Evolutionary conservation across 2,113 vertebrate species (phyloP).

Genomic region (Xyrauchen texanus): DNA sequence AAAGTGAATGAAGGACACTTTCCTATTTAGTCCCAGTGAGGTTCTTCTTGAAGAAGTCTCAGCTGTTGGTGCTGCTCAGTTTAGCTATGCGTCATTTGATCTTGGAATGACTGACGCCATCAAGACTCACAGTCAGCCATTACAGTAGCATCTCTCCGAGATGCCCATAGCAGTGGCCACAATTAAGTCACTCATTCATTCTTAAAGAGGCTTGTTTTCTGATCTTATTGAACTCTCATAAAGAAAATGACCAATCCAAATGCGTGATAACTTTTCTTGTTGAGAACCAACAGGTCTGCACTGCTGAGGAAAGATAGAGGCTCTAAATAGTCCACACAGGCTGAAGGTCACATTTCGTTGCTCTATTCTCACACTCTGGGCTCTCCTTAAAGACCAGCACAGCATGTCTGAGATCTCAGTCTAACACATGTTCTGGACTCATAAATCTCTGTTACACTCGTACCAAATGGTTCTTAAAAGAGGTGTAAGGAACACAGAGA

Average conservation of each 20-base stretch:
- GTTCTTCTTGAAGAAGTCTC: conserved; percentile 70
- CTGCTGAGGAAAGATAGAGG: conserved; percentile 48
- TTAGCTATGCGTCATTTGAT: conserved; percentile 83
- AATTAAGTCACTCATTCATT: background rate
- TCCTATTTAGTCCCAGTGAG: conserved; percentile 52
- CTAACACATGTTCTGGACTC: conserved; percentile 34
- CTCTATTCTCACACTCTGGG: conserved; percentile 65
- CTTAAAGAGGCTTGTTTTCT: background rate
- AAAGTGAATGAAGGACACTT: conserved; percentile 35
- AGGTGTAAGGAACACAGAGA: conserved; percentile 1
- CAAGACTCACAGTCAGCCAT: conserved; percentile 65
- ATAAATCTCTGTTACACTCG: background rate
- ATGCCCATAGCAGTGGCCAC: background rate
- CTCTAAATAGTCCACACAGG: conserved; percentile 68
- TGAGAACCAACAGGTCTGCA: background rate
- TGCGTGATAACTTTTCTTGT: background rate
- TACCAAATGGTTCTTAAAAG: conserved; percentile 15
- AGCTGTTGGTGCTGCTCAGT: conserved; percentile 85
- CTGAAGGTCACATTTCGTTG: conserved; percentile 72
- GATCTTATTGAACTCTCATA: background rate
- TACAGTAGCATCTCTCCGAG: conserved; percentile 38
- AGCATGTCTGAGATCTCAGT: conserved; percentile 40
- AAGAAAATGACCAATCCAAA: background rate
- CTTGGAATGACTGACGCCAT: conserved; percentile 61
- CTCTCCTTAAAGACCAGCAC: conserved; percentile 48